Base-by-base conservation (phyloP, 2,113 vertebrate species). In the Aldabrachelys gigantea region DNA sequence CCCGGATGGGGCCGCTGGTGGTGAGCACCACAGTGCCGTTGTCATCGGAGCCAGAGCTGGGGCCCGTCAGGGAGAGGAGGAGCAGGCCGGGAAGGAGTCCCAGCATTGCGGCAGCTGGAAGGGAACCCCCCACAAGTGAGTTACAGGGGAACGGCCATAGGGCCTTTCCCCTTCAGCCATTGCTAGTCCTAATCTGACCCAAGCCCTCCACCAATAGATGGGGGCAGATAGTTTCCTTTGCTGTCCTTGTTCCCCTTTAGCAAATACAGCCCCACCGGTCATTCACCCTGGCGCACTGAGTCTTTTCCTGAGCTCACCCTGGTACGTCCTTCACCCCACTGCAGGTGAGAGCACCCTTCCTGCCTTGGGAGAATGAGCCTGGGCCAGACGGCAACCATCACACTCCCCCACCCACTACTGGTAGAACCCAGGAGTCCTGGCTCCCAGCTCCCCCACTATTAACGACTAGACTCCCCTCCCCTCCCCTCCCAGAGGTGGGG, bases 1-100 rank as follows among this genome's bases (percentile, higher is more conserved):
- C 98, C 91, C 86, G 89, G 54, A 98, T 94, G 85, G 95, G 96
- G 2, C 98, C 98, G 80, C 96, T 81, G 17, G 14, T 95, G 3
- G 98, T 98, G n/a, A 59, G 82, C 80, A 98, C 85, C 27, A 96
- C 14, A 25, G 97, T 93, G 24, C 97, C 92, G 54, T 98, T 93
- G 41, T 93, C 83, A 19, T 81, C 25, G 4, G 38, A 53, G 41
- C 38, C 38, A n/a, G 80, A 35, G 50, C 38, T n/a, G 38, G 25
- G 25, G 78, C 24, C 54, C 27, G 44, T 5, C 14, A 72, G 41
- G 50, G 62, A 82, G 24, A 89, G 27, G 62, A 62, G 19, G 16
- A 81, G 57, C n/a, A 89, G 31, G 52, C 52, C n/a, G 27, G 24
- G 19, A 12, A 69, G 12, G 41, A 24, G 47, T 50, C 8, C 12